Base-by-base conservation (phyloP, 53 echinoderm and acorn worm genomes). In the Hippasteria phrygiana region DNA sequence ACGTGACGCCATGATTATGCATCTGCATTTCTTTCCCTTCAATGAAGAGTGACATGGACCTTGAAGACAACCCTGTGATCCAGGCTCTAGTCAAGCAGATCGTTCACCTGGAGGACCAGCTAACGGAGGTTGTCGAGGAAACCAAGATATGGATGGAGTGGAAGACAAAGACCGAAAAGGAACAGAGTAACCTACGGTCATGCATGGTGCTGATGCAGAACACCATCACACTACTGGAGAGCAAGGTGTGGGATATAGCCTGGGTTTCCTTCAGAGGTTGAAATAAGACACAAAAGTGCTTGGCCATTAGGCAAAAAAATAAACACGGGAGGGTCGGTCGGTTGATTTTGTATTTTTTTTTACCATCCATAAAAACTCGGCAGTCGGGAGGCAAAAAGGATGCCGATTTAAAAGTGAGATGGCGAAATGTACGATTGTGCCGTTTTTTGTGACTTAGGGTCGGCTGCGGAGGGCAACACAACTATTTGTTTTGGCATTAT, bases 161-260 rank as follows among this genome's bases (percentile, higher is more conserved):
- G 41, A 22, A 40, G 40, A 53, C 5, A 18, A 16, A 50, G 55
- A 32, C 26, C 3, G 55, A 72, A 73, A 73, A 63, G 48, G n/a
- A 11, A 36, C 46, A 74, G 64, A 82, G 45, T 8, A 42, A 38
- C 45, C 59, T 62, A 42, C 74, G 22, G 34, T 77, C 83, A 29
- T 77, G 71, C 29, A 59, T 86, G 34, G 78, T 93, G 29, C 72
- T 93, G 12, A 75, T 93, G 86, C 77, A 93, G 62, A 89, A 89
- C 50, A 89, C 63, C n/a, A 36, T 93, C 7, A 87, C 37, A 11
- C 32, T 93, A 1, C 24, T 87, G 31, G 87, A 93, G 27, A 83
- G 43, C 29, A 83, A 88, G 88, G 92, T 92, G 20, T 48, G 73
- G n/a, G 4, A 1, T 59, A 8, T n/a, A n/a, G n/a, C n/a, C n/a